These are phyloP conservation scores for Mayetiola destructor DNA, from an alignment of 2,888 invertebrate genomes.

Conservation along the genomic window DNA sequence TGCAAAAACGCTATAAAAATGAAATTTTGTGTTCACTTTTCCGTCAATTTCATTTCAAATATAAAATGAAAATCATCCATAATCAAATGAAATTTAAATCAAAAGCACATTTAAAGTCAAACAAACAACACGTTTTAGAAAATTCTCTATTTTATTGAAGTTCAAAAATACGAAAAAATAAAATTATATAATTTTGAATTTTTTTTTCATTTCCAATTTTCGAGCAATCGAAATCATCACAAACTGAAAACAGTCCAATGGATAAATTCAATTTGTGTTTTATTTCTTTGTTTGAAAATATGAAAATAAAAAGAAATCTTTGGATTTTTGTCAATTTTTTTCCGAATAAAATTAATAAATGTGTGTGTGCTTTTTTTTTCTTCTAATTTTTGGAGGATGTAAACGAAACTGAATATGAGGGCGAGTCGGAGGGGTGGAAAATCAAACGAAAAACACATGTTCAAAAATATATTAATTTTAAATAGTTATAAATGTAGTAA, in stretches of 20 bases:
- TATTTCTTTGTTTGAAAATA: neutral
- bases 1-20: too few relatives aligned
- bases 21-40: too few relatives aligned
- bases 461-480: too few relatives aligned
- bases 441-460: conserved; percentile 10
- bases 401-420: too few relatives aligned
- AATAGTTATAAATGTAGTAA: too few relatives aligned
- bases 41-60: too few relatives aligned
- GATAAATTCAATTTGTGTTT: conserved; percentile 6
- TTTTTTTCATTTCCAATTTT: conserved; percentile 10
- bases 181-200: neutral
- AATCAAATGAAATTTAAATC: conserved; percentile 8
- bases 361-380: neutral
- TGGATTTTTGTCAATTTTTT: neutral
- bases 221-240: conserved; percentile 5
- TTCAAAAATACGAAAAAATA: neutral
- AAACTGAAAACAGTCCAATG: neutral
- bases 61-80: neutral
- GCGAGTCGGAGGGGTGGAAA: too few relatives aligned
- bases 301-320: neutral
- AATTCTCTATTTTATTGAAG: neutral
- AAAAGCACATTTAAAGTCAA: too few relatives aligned
- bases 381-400: too few relatives aligned
- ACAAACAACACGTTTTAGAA: conserved; percentile 9
- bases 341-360: neutral